Conservation (phyloP, 2,888 invertebrate species). For the Hydrotaea diabolus region DNA sequence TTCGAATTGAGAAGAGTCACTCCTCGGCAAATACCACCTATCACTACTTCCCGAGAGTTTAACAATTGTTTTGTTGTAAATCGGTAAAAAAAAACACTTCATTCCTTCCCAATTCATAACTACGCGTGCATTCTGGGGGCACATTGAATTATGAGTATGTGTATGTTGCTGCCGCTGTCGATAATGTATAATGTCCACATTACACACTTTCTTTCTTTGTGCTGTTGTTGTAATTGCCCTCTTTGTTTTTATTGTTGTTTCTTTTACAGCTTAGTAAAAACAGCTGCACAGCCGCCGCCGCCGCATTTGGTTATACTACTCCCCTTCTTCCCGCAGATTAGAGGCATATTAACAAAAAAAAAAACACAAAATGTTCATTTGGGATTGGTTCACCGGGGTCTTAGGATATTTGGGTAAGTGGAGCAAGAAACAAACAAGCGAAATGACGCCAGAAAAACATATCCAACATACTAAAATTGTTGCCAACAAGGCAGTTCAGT, state of each 20-base stretch:
- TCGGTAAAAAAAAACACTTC: background rate
- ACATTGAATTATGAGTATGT: background rate
- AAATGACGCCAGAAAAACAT: conserved; percentile 21
- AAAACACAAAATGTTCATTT: conserved; percentile 89
- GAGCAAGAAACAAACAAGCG: background rate
- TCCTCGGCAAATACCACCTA: no score
- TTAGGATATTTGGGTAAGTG: conserved; percentile 94
- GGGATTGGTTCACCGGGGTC: conserved; percentile 97
- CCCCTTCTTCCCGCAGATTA: conserved; percentile 46
- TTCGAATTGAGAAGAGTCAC: background rate
- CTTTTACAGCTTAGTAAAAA: conserved; percentile 63
- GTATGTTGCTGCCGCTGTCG: background rate
- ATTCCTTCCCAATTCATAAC: conserved; percentile 5
- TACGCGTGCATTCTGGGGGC: background rate
- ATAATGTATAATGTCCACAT: background rate
- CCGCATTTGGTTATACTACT: conserved; percentile 49
- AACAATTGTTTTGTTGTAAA: background rate
- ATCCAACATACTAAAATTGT: conserved; percentile 56
- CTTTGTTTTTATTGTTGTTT: conserved; percentile 46
- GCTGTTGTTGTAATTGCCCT: conserved; percentile 1
- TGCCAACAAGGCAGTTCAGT: conserved; percentile 79
- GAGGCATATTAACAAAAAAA: conserved; percentile 51
- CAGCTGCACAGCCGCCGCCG: conserved; percentile 54
- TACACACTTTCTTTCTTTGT: conserved; percentile 25
- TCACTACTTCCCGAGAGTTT: background rate